Evolutionary conservation across 1,140 invertebrate species (phyloP).

Genomic region (Papilio dardanus): DNA sequence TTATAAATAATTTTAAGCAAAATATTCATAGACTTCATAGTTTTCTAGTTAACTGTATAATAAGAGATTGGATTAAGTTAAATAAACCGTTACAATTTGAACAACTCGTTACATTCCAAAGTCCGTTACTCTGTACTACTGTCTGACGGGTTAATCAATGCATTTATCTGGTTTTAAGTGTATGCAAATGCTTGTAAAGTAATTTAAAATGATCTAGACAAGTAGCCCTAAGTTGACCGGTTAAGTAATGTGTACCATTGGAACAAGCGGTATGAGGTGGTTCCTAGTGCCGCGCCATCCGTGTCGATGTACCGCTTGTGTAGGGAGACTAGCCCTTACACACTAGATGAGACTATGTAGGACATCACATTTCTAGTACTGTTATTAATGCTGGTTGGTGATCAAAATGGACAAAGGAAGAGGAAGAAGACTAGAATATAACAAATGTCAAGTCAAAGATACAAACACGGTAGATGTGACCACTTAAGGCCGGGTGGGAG

Average conservation of each 20-base stretch:
- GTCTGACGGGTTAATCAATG: neutral
- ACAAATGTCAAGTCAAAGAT: too few relatives aligned
- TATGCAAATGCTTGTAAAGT: conserved; percentile 1
- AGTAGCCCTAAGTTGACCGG: conserved; percentile 25
- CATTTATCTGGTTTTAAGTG: conserved; percentile 5
- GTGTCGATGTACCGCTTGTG: conserved; percentile 29
- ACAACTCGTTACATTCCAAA: neutral
- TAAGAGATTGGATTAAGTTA: neutral
- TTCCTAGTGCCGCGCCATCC: conserved; percentile 6
- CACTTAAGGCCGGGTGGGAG: too few relatives aligned
- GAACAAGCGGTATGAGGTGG: conserved; percentile 15
- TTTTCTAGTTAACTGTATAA: neutral
- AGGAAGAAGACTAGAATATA: too few relatives aligned
- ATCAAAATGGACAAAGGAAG: too few relatives aligned
- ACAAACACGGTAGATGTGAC: too few relatives aligned
- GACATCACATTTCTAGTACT: neutral
- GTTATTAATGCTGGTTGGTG: neutral
- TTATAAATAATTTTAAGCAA: too few relatives aligned
- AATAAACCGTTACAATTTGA: neutral
- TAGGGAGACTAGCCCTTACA: conserved; percentile 26
- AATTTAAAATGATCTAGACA: conserved; percentile 15
- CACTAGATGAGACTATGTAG: neutral
- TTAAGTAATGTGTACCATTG: conserved; percentile 33
- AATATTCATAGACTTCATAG: neutral
- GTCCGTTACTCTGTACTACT: conserved; percentile 1